phyloP scores from a whole-genome alignment of 2,888 invertebrate genomes.

The Diadegma fenestrale region DNA sequence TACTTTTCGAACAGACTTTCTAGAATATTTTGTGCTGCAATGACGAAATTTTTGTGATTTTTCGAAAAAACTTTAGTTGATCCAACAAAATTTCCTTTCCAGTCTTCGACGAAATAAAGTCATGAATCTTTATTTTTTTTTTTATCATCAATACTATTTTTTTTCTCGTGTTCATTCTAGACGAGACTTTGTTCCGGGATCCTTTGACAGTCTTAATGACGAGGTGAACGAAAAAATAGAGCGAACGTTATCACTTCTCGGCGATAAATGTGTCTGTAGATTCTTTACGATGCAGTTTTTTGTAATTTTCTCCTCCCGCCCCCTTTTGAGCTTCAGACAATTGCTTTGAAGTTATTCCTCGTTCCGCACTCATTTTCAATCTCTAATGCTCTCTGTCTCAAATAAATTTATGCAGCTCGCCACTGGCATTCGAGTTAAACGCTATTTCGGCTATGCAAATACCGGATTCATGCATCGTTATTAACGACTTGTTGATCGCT shows the following conservation, averaged over 20 bases:
- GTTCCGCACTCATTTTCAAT: constrained; percentile 26
- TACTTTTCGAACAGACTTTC: no score
- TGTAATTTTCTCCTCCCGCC: constrained; percentile 1
- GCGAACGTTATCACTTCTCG: no score
- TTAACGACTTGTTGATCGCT: constrained; percentile 35
- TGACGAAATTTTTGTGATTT: no score
- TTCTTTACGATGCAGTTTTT: neutral
- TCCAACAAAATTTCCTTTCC: no score
- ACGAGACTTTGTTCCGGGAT: neutral
- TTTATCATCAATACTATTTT: neutral
- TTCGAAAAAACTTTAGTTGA: no score
- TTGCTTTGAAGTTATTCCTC: constrained; percentile 7
- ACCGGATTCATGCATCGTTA: constrained; percentile 65
- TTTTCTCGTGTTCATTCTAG: neutral
- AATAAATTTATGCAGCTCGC: neutral
- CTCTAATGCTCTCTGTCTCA: no score
- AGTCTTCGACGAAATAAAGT: neutral
- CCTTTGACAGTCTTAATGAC: neutral
- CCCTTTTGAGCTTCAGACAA: neutral
- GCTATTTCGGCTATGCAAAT: constrained; percentile 28
- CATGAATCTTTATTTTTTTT: neutral
- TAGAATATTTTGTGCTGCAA: no score
- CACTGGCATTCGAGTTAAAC: constrained; percentile 23
- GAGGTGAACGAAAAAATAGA: no score
- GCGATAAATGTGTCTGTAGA: neutral